phyloP scores from a whole-genome alignment of 1,140 invertebrate genomes.

The Sipha flava region DNA sequence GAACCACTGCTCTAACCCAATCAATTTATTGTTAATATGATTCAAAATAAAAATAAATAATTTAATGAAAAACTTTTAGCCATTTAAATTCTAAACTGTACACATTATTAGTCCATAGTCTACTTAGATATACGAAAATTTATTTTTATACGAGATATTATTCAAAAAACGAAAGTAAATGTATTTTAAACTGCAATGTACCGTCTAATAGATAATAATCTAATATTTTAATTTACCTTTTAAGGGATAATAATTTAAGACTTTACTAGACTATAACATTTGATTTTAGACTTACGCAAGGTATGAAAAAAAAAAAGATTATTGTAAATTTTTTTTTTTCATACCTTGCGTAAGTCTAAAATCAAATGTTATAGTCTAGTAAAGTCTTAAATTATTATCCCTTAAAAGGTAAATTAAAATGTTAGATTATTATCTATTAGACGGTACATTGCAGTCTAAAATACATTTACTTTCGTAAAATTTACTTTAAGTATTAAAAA shows the following conservation, averaged over 20 bases:
- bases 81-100: too few species aligned
- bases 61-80: too few species aligned
- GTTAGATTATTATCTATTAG: neutral
- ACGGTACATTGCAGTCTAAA: neutral
- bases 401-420: neutral
- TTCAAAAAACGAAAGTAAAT: neutral
- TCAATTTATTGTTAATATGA: too few species aligned
- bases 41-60: too few species aligned
- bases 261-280: neutral
- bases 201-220: neutral
- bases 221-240: neutral
- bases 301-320: too few species aligned
- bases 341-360: neutral
- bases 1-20: too few species aligned
- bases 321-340: too few species aligned
- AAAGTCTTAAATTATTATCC: neutral
- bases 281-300: neutral
- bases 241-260: neutral
- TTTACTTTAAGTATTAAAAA: too few species aligned
- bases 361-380: neutral
- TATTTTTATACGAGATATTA: neutral
- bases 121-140: neutral
- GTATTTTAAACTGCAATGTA: neutral
- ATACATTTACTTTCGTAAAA: neutral
- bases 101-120: neutral